Base-by-base conservation (phyloP, 2,113 vertebrate species). In the Noturus placidus region DNA sequence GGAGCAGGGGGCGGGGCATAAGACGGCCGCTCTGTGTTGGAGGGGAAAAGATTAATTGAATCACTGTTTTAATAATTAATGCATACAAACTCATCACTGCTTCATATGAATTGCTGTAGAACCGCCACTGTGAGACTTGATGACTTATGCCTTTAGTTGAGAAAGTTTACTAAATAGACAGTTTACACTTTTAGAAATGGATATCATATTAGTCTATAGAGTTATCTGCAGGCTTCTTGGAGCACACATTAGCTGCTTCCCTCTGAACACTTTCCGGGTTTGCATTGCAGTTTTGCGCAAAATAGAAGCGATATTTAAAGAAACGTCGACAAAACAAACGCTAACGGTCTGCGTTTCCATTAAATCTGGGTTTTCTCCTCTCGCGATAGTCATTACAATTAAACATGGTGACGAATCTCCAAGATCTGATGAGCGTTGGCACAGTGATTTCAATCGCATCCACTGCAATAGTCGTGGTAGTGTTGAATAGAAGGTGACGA, bases 1-100 rank as follows among this genome's bases (percentile, higher is more conserved):
- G 98, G 98, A 95, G 98, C 96, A 89, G 98, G 98, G 94, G 97
- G 97, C 91, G 97, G 98, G 92, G 97, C 97, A 88, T 99, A 99
- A 87, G 98, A 99, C 90, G 98, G 98, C 92, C 98, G 96, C 94
- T 99, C 98, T 99, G 96, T 95, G 93, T 61, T 86, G 17, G 50
- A 90, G 57, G 38, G 90, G 89, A 27, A 69, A 80, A 10, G 81
- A 14, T 57, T 33, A 0, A 79, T 11, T 30, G 52, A 80, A 59
- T 35, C 35, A 35, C 17, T 57, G n/a, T 25, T 69, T 56, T 30
- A 42, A 15, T 35, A 9, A 65, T 30, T 69, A 86, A 22, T 61
- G n/a, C 65, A 76, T 8, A 42, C 25, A 11, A 42, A 5, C 5
- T 59, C 78, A 89, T 86, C 33, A 83, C 17, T 0, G 33, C 72